Conservation (phyloP, 2,797 vertebrate species). For the Lagorchestes hirsutus region DNA sequence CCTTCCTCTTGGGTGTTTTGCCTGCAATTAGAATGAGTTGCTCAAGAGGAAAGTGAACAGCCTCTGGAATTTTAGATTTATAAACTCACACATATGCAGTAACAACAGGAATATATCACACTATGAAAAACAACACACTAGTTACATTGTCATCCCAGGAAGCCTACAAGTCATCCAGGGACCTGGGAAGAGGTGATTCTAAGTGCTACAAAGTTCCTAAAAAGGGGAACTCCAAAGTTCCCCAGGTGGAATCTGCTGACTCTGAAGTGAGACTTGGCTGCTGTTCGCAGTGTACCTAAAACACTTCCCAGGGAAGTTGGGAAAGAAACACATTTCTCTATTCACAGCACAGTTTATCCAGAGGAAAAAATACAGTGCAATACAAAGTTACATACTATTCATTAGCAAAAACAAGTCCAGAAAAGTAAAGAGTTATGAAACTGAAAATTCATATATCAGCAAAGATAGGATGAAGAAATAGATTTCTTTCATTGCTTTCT, state of each 20-base stretch:
- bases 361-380: slow-evolving; percentile 64
- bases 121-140: neutral
- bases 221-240: neutral
- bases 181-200: slow-evolving; percentile 15
- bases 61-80: neutral
- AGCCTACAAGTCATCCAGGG: neutral
- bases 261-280: neutral
- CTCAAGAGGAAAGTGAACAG: slow-evolving; percentile 4
- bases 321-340: slow-evolving; percentile 38
- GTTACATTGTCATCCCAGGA: slow-evolving; percentile 17
- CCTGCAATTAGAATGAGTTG: slow-evolving; percentile 16
- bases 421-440: slow-evolving; percentile 63
- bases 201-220: neutral
- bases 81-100: neutral
- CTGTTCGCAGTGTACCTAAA: neutral
- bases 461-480: slow-evolving; percentile 62
- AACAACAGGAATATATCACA: neutral
- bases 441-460: slow-evolving; percentile 57
- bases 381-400: slow-evolving; percentile 26
- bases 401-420: slow-evolving; percentile 58
- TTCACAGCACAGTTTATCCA: slow-evolving; percentile 58
- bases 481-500: slow-evolving; percentile 47
- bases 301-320: slow-evolving; percentile 3
- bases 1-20: slow-evolving; percentile 9
- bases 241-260: too few relatives aligned